These are phyloP conservation scores for Dipus sagitta DNA, from an alignment of 2,797 vertebrate species.

Conservation along the genomic window DNA sequence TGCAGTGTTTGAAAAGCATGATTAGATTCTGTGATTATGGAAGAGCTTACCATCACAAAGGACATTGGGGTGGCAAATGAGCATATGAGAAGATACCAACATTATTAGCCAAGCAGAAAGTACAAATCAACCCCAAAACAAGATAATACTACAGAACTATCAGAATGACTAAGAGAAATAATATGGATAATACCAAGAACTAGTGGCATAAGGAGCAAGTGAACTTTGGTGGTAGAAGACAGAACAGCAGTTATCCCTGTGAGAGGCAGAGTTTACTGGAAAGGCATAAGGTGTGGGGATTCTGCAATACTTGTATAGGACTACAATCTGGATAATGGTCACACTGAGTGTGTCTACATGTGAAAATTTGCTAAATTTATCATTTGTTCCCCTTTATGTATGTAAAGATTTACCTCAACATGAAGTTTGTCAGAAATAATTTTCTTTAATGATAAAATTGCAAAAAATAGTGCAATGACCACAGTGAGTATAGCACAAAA, in stretches of 20 bases:
- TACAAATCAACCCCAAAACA: conserved; percentile 39
- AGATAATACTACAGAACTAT: conserved; percentile 30
- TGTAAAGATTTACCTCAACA: conserved; percentile 39
- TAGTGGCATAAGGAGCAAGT: conserved; percentile 6
- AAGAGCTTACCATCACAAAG: conserved; percentile 10
- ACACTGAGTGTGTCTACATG: conserved; percentile 6
- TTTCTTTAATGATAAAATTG: conserved; percentile 13
- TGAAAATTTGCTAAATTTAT: conserved; percentile 47
- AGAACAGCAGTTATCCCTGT: conserved; percentile 23
- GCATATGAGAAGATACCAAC: not conserved
- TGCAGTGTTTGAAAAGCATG: not conserved
- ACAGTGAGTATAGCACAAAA: not conserved
- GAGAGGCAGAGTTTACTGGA: not conserved
- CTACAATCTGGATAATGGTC: conserved; percentile 5
- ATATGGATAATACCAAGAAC: not conserved
- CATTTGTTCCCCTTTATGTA: conserved; percentile 27
- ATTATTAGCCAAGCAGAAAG: conserved; percentile 26
- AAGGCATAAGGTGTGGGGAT: not conserved
- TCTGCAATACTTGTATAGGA: not conserved
- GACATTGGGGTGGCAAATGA: conserved; percentile 8
- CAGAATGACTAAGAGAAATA: conserved; percentile 54
- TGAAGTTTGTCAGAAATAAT: conserved; percentile 30
- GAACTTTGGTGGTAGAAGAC: conserved; percentile 9
- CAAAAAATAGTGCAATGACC: conserved; percentile 31
- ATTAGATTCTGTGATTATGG: not conserved